Conservation (phyloP, 2,797 vertebrate genomes). For the Trichosurus vulpecula region DNA sequence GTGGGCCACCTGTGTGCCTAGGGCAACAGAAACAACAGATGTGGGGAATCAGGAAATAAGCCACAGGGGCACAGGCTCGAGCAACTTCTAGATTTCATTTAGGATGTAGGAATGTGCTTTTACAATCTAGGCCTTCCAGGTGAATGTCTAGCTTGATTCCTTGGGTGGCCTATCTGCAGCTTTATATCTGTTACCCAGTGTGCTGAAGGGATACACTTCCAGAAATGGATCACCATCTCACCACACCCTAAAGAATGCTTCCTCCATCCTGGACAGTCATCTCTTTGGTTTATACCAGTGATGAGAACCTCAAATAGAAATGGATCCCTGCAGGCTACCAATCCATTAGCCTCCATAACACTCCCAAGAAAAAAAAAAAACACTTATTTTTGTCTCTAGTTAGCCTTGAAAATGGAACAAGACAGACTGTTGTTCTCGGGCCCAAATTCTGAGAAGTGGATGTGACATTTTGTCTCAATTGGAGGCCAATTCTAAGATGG, state of each 20-base stretch:
- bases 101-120: not conserved
- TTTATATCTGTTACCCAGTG: not conserved
- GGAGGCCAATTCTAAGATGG: not conserved
- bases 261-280: not conserved
- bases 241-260: not conserved
- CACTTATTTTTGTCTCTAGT: no score
- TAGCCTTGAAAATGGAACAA: no score
- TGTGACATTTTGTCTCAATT: not conserved
- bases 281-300: not conserved
- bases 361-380: no score
- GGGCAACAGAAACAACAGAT: not conserved
- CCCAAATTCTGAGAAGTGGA: not conserved
- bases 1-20: no score
- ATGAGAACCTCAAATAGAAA: not conserved
- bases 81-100: not conserved
- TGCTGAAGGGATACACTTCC: not conserved
- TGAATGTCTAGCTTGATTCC: not conserved
- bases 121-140: not conserved
- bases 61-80: not conserved
- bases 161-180: not conserved
- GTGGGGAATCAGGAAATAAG: no score
- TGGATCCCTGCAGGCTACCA: not conserved
- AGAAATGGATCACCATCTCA: not conserved
- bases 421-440: no score
- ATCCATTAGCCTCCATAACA: not conserved